Base-by-base conservation (phyloP, 2,113 vertebrate genomes). In the Mandrillus leucophaeus region DNA sequence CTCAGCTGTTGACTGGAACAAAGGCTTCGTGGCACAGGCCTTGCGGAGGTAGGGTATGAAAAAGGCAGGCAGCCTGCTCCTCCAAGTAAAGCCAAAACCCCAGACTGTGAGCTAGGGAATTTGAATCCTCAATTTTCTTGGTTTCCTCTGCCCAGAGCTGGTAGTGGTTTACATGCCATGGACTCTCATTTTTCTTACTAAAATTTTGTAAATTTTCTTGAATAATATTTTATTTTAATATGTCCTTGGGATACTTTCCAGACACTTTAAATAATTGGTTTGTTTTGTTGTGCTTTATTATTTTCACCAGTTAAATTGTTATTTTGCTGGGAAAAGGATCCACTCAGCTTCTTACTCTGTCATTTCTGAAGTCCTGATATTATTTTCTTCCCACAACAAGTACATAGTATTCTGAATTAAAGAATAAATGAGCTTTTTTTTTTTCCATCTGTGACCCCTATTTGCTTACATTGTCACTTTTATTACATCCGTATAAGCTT, bases 111-210 rank as follows among this genome's bases (percentile, higher is more conserved):
- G 23, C 2, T 17, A 43, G 4, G 30, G 10, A 38, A 9, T 2
- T 7, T 8, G 13, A 2, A 6, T 5, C 25, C 25, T 50, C 18
- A 0, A 4, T 55, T 13, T 55, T 35, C 32, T 70, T 32, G 3
- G 25, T 12, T 3, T 0, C 7, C 38, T 3, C 0, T 79, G 11
- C 8, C 43, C 32, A 72, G 50, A 45, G 17, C 1, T 12, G 8
- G 6, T 32, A 40, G 30, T 50, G 14, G n/a, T 23, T 78, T 8
- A 57, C 3, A 73, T 13, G 12, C 0, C 16, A n/a, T 0, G 0
- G 20, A 66, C 20, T 95, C n/a, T 83, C 4, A 30, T 2, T 76
- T 95, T 96, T 32, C 38, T 55, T 81, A 50, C 1, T 45, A 68
- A 81, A 64, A 82, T n/a, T 79, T 25, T n/a, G 18, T 25, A 66